Percentiles rank a stretch among this genome's conserved stretches.
Conservation (phyloP, 2,888 invertebrate species). For the Polylopha cassiicola region DNA sequence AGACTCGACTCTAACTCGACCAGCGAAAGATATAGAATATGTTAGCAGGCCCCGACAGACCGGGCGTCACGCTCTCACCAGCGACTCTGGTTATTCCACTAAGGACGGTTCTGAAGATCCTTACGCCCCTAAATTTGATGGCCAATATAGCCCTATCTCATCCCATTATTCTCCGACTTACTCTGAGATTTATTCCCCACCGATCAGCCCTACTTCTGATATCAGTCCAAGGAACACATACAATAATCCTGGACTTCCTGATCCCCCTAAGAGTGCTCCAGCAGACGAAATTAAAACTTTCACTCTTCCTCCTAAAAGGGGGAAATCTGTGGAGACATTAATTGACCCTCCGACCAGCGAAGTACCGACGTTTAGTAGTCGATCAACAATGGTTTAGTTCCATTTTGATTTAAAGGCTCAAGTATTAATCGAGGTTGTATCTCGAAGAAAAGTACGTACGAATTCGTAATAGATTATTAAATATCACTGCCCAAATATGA, state of each 20-base stretch:
- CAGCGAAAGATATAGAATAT: conserved; percentile 80
- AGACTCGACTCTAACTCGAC: conserved; percentile 74
- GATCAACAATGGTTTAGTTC: conserved; percentile 74
- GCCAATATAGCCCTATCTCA: conserved; percentile 65
- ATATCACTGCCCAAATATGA: conserved; percentile 46
- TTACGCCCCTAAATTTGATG: conserved; percentile 56
- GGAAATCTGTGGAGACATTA: conserved; percentile 66
- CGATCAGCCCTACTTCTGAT: conserved; percentile 66
- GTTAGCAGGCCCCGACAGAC: conserved; percentile 76
- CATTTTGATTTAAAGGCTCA: no score
- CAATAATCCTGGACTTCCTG: conserved; percentile 59
- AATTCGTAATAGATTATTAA: conserved; percentile 9
- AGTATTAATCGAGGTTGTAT: no score
- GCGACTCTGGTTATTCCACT: conserved; percentile 69
- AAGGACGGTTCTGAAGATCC: conserved; percentile 67
- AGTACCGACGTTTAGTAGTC: conserved; percentile 58
- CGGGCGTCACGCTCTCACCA: conserved; percentile 75
- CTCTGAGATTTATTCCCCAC: conserved; percentile 72
- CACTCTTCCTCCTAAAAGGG: conserved; percentile 58
- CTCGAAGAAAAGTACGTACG: conserved; percentile 2
- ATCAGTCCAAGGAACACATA: conserved; percentile 61
- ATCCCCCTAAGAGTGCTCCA: conserved; percentile 63
- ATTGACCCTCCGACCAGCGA: conserved; percentile 62
- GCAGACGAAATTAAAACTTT: conserved; percentile 63
- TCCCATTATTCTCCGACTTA: conserved; percentile 69